Conservation (phyloP, 2,113 vertebrate genomes). For the Nycticebus coucang region DNA sequence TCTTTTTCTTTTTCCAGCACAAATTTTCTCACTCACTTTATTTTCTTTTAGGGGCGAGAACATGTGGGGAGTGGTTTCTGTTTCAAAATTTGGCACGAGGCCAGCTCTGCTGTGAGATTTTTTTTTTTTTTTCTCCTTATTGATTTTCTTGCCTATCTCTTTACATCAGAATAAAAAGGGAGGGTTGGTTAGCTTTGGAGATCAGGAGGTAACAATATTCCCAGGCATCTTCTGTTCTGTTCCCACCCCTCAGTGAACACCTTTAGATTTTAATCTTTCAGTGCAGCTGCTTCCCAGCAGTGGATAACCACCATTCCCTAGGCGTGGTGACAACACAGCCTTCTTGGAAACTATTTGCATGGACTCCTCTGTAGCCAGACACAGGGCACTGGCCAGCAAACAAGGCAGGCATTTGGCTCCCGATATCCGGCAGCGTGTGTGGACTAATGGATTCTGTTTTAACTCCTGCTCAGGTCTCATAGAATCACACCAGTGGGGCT, state of each 20-base stretch:
- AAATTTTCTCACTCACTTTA: not conserved
- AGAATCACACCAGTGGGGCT: slow-evolving; percentile 75
- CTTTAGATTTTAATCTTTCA: slow-evolving; percentile 56
- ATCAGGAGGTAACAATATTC: not conserved
- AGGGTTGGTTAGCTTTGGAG: not conserved
- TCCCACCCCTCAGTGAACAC: not conserved
- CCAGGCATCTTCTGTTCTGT: slow-evolving; percentile 6
- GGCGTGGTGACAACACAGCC: slow-evolving; percentile 56
- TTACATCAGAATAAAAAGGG: not conserved
- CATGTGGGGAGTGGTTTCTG: not conserved
- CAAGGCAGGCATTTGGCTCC: slow-evolving; percentile 23
- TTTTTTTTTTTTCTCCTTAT: not conserved
- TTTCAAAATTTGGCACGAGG: not conserved
- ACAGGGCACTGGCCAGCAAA: slow-evolving; percentile 12
- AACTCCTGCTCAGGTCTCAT: slow-evolving; percentile 58
- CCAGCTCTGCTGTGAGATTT: not conserved
- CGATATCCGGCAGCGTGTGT: slow-evolving; percentile 38
- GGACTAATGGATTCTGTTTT: slow-evolving; percentile 76
- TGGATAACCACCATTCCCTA: not conserved
- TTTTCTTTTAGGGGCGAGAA: not conserved
- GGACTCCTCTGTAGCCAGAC: slow-evolving; percentile 47
- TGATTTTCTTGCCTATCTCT: not conserved
- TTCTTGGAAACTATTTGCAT: slow-evolving; percentile 68
- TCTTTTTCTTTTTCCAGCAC: too few relatives aligned
- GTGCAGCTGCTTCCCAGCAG: slow-evolving; percentile 37